A percentile compares a stretch with the other conserved stretches of the same genome.
These are phyloP conservation scores for Patiria pectinifera DNA, from an alignment of 53 echinoderm and acorn worm genomes.

Conservation along the genomic window DNA sequence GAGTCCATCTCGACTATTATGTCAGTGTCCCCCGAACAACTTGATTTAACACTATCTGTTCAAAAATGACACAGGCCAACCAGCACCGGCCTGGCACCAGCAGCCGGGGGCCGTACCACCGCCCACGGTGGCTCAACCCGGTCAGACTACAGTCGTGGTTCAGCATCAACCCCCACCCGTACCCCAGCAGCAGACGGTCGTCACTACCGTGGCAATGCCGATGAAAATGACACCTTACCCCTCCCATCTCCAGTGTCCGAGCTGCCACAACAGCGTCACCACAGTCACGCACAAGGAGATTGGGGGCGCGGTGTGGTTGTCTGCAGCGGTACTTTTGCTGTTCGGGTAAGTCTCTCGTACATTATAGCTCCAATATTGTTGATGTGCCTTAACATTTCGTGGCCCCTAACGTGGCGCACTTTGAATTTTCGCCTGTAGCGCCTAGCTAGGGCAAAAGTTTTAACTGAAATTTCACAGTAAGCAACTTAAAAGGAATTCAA, in stretches of 20 bases:
- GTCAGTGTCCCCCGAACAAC: too few relatives aligned
- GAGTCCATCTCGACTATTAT: too few relatives aligned
- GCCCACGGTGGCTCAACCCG: background rate
- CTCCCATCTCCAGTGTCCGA: conserved; percentile 62
- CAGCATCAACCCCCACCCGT: background rate
- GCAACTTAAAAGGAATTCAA: too few relatives aligned
- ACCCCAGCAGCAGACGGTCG: background rate
- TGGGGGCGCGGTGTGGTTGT: conserved; percentile 50
- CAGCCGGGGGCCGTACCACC: background rate
- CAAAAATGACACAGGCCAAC: too few relatives aligned
- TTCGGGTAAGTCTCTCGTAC: conserved; percentile 59
- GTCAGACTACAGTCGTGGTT: background rate
- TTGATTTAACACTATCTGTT: too few relatives aligned
- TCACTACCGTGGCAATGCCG: background rate
- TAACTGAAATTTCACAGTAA: too few relatives aligned
- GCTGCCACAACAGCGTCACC: conserved; percentile 74
- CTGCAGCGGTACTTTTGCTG: conserved; percentile 53
- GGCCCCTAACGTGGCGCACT: too few relatives aligned
- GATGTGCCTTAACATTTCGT: too few relatives aligned
- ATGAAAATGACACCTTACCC: background rate
- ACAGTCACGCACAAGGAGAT: conserved; percentile 65
- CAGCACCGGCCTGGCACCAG: background rate
- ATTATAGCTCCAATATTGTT: too few relatives aligned
- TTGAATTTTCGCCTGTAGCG: too few relatives aligned
- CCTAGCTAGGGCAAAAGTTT: too few relatives aligned